phyloP scores from a whole-genome alignment of 1,140 invertebrate species.

The Macrocentrus cingulum region DNA sequence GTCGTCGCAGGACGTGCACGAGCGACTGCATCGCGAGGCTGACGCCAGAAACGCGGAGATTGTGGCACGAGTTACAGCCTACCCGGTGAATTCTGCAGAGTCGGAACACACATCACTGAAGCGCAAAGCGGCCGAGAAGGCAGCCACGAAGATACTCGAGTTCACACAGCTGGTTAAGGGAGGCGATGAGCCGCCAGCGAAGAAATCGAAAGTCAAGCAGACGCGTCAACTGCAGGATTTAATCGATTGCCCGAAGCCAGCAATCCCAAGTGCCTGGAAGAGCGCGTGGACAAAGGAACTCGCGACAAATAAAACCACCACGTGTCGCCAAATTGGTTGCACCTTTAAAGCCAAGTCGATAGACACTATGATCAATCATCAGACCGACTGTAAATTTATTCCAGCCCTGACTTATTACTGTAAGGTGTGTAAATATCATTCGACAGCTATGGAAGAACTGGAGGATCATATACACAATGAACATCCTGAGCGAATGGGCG shows the following conservation, averaged over 20 bases:
- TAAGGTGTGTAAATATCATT: constrained; percentile 45
- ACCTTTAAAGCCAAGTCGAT: constrained; percentile 32
- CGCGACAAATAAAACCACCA: constrained; percentile 20
- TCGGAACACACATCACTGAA: constrained; percentile 42
- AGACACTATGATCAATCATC: constrained; percentile 44
- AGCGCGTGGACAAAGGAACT: constrained; percentile 43
- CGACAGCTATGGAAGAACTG: constrained; percentile 34
- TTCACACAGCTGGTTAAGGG: constrained; percentile 40
- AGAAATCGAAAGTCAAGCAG: constrained; percentile 18
- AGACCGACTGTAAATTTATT: constrained; percentile 42
- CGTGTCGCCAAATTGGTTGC: constrained; percentile 45
- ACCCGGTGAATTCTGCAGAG: not conserved
- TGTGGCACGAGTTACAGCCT: not conserved
- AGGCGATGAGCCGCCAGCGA: constrained; percentile 23
- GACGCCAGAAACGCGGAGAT: constrained; percentile 1
- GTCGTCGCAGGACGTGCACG: constrained; percentile 62
- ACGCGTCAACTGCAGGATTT: constrained; percentile 20
- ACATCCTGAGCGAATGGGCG: constrained; percentile 31
- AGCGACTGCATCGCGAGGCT: constrained; percentile 44
- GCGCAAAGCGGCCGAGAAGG: constrained; percentile 62
- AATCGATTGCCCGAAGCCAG: constrained; percentile 39
- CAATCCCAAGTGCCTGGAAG: constrained; percentile 39
- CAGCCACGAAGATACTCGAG: constrained; percentile 46
- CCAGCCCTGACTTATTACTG: constrained; percentile 39
- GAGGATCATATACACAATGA: constrained; percentile 37